Evolutionary conservation across 2,888 invertebrate genomes (phyloP), one percentile per base, ranked within the genome.

Genomic region (Corbicula japonica): DNA sequence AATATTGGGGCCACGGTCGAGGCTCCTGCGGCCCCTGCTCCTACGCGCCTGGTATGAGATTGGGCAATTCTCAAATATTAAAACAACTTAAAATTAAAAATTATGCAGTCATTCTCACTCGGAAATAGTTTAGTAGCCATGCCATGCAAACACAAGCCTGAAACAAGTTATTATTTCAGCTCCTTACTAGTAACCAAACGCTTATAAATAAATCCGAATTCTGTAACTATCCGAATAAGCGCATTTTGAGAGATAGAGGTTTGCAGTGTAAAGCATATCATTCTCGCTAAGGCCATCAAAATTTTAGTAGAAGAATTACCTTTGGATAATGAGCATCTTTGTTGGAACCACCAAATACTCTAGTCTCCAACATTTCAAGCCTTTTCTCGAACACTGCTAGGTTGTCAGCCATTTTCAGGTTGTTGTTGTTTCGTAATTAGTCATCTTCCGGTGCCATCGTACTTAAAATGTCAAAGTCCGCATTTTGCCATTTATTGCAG

Each of bases 301-400:
- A n/a, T n/a, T n/a, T n/a, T n/a, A n/a, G n/a, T n/a, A n/a, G n/a
- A n/a, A n/a, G n/a, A 65, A 35, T 35, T 75, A 91, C 92, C 87
- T 89, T 91, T 26, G 91, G 91, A 82, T 90, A 92, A 5, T 87
- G 80, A 8, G 90, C 88, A 86, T 92, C 92, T 83, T 91, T 91
- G 62, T 91, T 90, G n/a, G 88, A 87, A 12, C 80, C 82, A 30
- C 91, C 91, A 82, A 91, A 92, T 2, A 92, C 90, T 34, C 87
- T 65, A 23, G 86, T 84, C 80, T 92, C 92, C 5, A 92, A 71
- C 23, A 74, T 69, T 69, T 87, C 84, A 35, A 92, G 80, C 48
- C 90, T 72, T 52, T 86, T 86, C 52, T 91, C 91, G 60, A 92
- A 76, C 34, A 84, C 83, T 56, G 89, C 89, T 50, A 88, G 76